Evolutionary conservation across 1,140 invertebrate species (phyloP).

Genomic region (Sipha flava): DNA sequence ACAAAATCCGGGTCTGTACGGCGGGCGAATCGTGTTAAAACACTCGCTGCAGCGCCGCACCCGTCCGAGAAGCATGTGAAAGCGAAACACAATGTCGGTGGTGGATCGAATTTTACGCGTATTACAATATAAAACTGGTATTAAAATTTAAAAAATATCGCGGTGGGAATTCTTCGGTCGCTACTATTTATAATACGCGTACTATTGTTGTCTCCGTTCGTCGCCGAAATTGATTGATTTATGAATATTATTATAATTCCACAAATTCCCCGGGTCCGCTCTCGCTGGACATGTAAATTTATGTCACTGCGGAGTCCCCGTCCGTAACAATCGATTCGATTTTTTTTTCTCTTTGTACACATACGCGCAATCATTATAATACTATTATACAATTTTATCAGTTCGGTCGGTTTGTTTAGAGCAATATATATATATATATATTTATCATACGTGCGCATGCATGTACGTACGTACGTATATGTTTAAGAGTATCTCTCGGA

Average conservation of each 20-base stretch:
- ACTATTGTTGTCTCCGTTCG: constrained; percentile 22
- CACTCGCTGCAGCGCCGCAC: too few relatives aligned
- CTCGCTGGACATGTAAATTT: constrained; percentile 21
- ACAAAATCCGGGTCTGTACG: too few relatives aligned
- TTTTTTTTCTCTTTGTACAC: constrained; percentile 1
- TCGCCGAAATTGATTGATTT: constrained; percentile 29
- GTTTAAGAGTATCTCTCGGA: too few relatives aligned
- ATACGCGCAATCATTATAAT: not conserved
- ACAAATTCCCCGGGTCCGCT: constrained; percentile 15
- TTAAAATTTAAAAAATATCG: constrained; percentile 6
- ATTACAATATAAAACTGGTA: constrained; percentile 2
- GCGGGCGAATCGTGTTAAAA: not conserved
- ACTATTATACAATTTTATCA: constrained; percentile 14
- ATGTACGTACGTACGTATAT: too few relatives aligned
- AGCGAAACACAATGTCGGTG: not conserved
- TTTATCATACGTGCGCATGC: too few relatives aligned
- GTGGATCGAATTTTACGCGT: not conserved
- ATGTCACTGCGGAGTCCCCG: constrained; percentile 7
- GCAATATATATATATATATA: not conserved
- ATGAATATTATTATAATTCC: constrained; percentile 33
- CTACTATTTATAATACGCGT: too few relatives aligned
- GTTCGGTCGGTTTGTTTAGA: not conserved
- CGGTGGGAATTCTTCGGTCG: too few relatives aligned
- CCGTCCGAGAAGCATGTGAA: not conserved
- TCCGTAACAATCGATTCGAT: constrained; percentile 24